Conservation (phyloP, 1,140 invertebrate species). For the Halictus rubicundus region DNA sequence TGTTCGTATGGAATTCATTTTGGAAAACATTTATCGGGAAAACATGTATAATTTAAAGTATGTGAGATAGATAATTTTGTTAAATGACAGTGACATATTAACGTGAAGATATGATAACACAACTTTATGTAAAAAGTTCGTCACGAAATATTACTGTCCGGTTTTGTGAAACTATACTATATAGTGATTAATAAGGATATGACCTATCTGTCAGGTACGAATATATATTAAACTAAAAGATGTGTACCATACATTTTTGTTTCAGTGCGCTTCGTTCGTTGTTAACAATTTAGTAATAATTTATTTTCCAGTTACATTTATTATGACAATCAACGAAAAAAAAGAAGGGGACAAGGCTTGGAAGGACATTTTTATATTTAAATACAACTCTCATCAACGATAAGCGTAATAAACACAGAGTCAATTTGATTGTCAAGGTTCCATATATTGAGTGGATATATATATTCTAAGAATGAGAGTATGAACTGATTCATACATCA, state of each 20-base stretch:
- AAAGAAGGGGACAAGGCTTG: no score
- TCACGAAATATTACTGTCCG: not conserved
- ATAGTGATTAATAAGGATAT: no score
- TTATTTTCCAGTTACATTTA: not conserved
- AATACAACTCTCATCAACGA: not conserved
- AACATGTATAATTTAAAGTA: not conserved
- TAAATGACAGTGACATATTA: not conserved
- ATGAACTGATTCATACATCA: constrained; percentile 31
- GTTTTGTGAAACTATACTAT: no score
- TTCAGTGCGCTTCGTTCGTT: not conserved
- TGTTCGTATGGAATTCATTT: no score
- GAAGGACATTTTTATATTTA: not conserved
- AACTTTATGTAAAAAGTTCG: not conserved
- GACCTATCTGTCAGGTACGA: not conserved
- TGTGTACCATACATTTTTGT: not conserved
- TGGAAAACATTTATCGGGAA: not conserved
- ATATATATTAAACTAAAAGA: not conserved
- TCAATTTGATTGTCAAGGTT: constrained; percentile 5
- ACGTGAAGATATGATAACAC: not conserved
- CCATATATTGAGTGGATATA: no score
- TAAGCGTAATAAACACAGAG: not conserved
- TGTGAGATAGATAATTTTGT: not conserved
- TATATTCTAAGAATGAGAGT: not conserved
- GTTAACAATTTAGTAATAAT: not conserved
- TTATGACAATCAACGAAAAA: not conserved